Percentiles rank a stretch among this genome's conserved stretches.
Conservation (phyloP, 2,888 invertebrate species). For the Acanthosepion pharaonis region DNA sequence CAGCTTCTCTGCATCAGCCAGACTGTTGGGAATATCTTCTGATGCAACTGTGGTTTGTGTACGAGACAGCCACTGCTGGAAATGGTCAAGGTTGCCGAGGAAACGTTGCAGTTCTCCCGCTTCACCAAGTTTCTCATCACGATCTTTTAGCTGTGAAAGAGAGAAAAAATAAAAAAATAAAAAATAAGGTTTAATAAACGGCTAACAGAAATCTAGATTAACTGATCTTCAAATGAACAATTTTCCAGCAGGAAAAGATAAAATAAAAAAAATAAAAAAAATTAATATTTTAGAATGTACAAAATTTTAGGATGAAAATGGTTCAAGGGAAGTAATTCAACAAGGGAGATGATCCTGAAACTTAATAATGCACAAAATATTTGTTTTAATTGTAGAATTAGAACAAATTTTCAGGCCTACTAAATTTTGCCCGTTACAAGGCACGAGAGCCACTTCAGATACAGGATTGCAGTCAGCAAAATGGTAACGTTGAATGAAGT, state of each 20-base stretch:
- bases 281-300: neutral
- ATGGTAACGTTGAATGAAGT: no score
- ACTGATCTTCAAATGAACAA: neutral
- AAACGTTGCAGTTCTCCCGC: conserved; percentile 96
- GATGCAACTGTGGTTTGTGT: conserved; percentile 90
- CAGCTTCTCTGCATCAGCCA: conserved; percentile 92
- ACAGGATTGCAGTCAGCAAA: no score
- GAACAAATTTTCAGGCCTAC: no score
- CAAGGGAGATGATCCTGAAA: neutral
- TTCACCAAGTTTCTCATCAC: conserved; percentile 98
- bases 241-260: no score
- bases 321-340: neutral
- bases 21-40: conserved; percentile 74
- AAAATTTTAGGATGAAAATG: neutral
- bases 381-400: no score
- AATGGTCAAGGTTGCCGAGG: conserved; percentile 94
- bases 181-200: neutral
- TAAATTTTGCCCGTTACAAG: no score
- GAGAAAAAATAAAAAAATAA: neutral
- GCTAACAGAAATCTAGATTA: neutral
- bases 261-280: neutral
- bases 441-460: no score
- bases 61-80: conserved; percentile 98
- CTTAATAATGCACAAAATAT: no score
- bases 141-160: conserved; percentile 86